These are phyloP conservation scores for Hypocryptadius cinnamomeus DNA, from an alignment of 2,113 vertebrate species.

Conservation along the genomic window DNA sequence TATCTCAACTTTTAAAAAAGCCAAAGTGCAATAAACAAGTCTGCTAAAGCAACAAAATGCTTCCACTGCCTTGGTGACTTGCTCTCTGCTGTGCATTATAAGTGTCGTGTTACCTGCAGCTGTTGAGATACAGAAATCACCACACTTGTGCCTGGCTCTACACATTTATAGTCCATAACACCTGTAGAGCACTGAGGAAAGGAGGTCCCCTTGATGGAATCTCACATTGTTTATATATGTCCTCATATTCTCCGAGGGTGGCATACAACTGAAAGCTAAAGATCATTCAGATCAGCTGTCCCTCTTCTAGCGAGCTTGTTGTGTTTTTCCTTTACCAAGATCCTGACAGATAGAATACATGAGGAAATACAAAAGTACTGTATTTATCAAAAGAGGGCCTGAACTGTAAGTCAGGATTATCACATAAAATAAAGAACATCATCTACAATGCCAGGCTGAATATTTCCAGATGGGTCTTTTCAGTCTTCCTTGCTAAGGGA, in stretches of 20 bases:
- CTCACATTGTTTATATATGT: not conserved
- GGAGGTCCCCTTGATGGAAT: not conserved
- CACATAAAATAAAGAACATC: not conserved
- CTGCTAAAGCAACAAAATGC: not conserved
- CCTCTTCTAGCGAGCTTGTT: not conserved
- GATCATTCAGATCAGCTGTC: not conserved
- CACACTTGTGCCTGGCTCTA: not conserved
- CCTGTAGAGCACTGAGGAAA: not conserved
- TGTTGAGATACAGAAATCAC: not conserved
- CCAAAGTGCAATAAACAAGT: not conserved
- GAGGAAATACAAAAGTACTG: not conserved
- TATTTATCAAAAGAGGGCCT: not conserved
- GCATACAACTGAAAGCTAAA: not conserved
- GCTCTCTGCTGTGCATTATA: not conserved
- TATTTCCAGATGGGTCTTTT: not conserved
- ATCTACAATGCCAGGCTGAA: not conserved
- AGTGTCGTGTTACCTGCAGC: not conserved
- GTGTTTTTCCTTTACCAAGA: not conserved
- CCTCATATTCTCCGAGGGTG: not conserved
- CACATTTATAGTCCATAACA: not conserved
- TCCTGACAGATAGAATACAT: not conserved
- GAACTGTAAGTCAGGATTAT: not conserved
- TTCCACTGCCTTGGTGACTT: not conserved
- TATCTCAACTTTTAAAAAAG: not conserved
- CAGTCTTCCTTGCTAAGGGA: not conserved